Evolutionary conservation across 2,797 vertebrate species (phyloP).

Genomic region (Otolemur crassicaudatus): DNA sequence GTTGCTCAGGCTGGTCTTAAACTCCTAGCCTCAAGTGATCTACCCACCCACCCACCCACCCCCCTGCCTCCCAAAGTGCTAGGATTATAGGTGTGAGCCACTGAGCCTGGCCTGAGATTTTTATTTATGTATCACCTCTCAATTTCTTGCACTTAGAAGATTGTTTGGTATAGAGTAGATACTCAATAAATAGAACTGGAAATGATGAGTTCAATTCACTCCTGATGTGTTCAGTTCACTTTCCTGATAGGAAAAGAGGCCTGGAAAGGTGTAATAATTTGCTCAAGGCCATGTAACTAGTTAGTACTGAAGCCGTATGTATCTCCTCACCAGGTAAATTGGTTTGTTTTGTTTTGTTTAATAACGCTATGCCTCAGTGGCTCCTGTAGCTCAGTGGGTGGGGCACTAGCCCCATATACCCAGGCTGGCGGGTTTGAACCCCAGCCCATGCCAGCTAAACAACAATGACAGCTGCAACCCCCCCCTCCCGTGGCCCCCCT

Average conservation of each 20-base stretch:
- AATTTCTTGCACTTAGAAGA: slow-evolving; percentile 15
- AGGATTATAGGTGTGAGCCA: not conserved
- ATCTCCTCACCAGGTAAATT: not conserved
- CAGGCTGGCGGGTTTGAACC: too few species aligned
- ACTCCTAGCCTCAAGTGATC: not conserved
- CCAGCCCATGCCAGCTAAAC: too few species aligned
- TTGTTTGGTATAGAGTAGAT: not conserved
- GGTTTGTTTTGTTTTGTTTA: not conserved
- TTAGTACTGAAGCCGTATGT: not conserved
- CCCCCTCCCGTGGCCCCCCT: too few species aligned
- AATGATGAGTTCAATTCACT: slow-evolving; percentile 12
- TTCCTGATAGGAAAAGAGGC: slow-evolving; percentile 37
- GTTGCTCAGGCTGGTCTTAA: not conserved
- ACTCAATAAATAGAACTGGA: slow-evolving; percentile 21
- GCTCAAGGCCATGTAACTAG: not conserved
- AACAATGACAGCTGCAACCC: too few species aligned
- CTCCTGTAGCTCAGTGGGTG: too few species aligned
- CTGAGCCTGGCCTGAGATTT: not conserved
- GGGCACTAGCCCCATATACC: too few species aligned
- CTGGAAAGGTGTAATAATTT: slow-evolving; percentile 1
- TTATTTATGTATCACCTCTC: slow-evolving; percentile 16
- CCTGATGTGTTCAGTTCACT: slow-evolving; percentile 15
- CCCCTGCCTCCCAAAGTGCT: not conserved
- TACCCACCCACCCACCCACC: too few species aligned
- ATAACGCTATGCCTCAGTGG: too few species aligned